These are phyloP conservation scores for Exocentrus adspersus DNA, from an alignment of 2,888 invertebrate genomes.

Conservation along the genomic window DNA sequence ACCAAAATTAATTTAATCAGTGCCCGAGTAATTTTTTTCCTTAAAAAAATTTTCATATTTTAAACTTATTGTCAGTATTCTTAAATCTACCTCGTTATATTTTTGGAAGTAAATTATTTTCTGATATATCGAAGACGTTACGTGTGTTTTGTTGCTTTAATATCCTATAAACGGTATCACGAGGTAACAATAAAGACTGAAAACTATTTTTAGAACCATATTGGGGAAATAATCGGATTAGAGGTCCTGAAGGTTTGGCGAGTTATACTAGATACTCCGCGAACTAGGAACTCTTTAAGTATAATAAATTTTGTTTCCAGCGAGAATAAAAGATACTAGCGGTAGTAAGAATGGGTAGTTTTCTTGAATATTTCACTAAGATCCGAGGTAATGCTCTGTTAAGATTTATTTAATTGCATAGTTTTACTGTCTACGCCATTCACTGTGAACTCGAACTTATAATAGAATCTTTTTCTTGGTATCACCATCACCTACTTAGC, in stretches of 20 bases:
- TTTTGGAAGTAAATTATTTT: too few relatives aligned
- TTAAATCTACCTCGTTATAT: too few relatives aligned
- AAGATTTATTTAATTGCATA: constrained; percentile 1
- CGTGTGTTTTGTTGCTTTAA: too few relatives aligned
- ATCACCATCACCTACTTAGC: too few relatives aligned
- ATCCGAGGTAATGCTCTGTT: neutral
- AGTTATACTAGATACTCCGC: neutral
- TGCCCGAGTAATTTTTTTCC: too few relatives aligned
- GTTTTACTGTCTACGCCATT: neutral
- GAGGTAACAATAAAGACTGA: too few relatives aligned
- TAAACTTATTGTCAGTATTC: too few relatives aligned
- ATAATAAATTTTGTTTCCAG: neutral
- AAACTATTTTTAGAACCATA: neutral
- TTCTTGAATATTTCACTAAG: constrained; percentile 3
- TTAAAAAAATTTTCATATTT: too few relatives aligned
- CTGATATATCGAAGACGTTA: too few relatives aligned
- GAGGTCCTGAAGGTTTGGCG: neutral
- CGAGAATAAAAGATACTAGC: neutral
- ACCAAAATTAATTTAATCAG: too few relatives aligned
- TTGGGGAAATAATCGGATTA: neutral
- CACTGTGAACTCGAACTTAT: neutral
- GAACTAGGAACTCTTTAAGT: too few relatives aligned
- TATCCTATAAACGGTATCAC: too few relatives aligned
- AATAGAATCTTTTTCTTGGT: neutral
- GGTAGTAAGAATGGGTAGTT: constrained; percentile 1